Conservation (phyloP, 2,797 vertebrate genomes). For the Coluber constrictor region DNA sequence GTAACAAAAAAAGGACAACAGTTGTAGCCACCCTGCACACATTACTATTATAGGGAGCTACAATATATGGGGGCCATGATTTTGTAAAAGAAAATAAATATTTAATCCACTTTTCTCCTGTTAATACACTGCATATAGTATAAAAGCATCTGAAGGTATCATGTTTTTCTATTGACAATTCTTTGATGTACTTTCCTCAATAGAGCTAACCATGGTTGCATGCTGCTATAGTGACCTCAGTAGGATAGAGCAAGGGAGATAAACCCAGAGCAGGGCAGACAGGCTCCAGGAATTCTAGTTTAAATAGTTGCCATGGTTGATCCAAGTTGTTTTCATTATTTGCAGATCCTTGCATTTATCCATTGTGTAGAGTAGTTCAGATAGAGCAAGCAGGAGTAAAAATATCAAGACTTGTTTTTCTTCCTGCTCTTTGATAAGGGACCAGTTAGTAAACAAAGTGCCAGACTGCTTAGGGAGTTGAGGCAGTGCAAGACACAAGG, state of each 20-base stretch:
- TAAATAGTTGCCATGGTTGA: not conserved
- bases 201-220: not conserved
- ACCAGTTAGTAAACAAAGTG: not conserved
- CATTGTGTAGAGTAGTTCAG: not conserved
- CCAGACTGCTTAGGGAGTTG: not conserved
- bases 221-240: not conserved
- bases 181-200: not conserved
- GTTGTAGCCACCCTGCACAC: not conserved
- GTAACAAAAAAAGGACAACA: not conserved
- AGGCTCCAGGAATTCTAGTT: not conserved
- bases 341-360: not conserved
- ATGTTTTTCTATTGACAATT: not conserved
- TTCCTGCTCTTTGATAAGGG: not conserved
- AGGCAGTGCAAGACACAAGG: not conserved
- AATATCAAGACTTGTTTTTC: not conserved
- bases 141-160: not conserved
- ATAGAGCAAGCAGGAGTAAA: not conserved
- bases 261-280: not conserved
- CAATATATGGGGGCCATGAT: not conserved
- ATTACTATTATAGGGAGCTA: not conserved
- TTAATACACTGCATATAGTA: not conserved
- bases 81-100: not conserved
- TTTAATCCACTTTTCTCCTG: not conserved
- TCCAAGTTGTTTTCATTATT: not conserved
- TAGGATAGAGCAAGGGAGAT: not conserved